These are phyloP conservation scores for Dasyprocta punctata DNA, from an alignment of 2,113 vertebrate species.

Conservation along the genomic window DNA sequence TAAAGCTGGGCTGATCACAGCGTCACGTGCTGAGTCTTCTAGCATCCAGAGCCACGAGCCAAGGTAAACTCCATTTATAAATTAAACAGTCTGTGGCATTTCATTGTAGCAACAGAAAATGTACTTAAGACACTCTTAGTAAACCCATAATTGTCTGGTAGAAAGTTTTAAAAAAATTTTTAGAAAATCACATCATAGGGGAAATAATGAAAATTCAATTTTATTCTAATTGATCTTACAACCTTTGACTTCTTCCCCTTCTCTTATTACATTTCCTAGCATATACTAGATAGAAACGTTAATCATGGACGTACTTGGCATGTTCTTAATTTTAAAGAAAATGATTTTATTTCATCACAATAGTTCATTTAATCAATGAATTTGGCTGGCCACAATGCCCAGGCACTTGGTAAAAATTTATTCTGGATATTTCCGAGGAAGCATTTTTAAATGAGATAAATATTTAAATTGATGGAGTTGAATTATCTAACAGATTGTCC, in stretches of 20 bases:
- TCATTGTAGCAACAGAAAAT: not conserved
- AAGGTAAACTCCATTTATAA: not conserved
- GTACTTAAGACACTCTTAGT: not conserved
- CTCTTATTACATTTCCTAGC: not conserved
- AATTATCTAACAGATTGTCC: not conserved
- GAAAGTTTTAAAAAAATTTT: not conserved
- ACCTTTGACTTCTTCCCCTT: not conserved
- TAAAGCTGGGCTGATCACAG: not conserved
- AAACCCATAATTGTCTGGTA: not conserved
- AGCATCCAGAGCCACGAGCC: not conserved
- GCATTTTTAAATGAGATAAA: not conserved
- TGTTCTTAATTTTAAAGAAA: not conserved
- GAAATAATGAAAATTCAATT: not conserved
- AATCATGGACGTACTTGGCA: not conserved
- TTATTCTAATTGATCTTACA: not conserved
- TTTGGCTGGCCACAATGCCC: not conserved
- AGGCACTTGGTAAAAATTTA: not conserved
- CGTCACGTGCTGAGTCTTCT: not conserved
- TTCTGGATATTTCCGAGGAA: not conserved
- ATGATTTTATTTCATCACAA: not conserved
- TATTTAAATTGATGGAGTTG: not conserved
- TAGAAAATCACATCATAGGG: not conserved
- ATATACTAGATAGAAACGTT: not conserved
- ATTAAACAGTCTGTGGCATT: not conserved
- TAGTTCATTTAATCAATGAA: not conserved